Conservation (phyloP, 2,888 invertebrate species). For the Volucella zonaria region DNA sequence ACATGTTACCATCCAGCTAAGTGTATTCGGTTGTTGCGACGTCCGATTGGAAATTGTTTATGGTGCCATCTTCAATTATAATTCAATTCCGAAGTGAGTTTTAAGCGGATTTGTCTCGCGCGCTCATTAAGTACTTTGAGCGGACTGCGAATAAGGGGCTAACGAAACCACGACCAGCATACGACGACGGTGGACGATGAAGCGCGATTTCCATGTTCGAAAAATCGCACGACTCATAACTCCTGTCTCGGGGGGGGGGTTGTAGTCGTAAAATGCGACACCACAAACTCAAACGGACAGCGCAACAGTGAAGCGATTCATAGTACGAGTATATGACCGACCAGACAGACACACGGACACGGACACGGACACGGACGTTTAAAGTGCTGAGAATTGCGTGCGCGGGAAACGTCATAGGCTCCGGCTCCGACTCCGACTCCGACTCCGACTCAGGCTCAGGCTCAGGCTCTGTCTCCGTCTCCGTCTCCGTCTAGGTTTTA, state of each 20-base stretch:
- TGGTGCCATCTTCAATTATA: conserved; percentile 71
- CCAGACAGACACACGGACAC: conserved; percentile 41
- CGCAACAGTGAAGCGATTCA: conserved; percentile 17
- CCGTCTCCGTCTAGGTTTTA: not conserved
- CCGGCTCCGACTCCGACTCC: too few relatives aligned
- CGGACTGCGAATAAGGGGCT: not conserved
- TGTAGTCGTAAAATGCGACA: conserved; percentile 67
- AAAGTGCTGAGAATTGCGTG: conserved; percentile 67
- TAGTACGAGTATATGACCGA: conserved; percentile 20
- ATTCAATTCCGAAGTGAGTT: conserved; percentile 67
- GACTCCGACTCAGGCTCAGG: not conserved
- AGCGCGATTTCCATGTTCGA: conserved; percentile 72
- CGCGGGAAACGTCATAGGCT: conserved; percentile 65
- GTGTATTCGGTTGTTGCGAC: conserved; percentile 69
- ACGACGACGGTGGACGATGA: conserved; percentile 23
- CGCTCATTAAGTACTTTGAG: conserved; percentile 61
- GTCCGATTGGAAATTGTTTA: conserved; percentile 72
- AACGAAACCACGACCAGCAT: not conserved
- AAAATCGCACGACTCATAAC: conserved; percentile 68
- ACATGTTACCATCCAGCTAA: conserved; percentile 50
- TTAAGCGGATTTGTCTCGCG: conserved; percentile 68
- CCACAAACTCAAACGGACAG: conserved; percentile 68
- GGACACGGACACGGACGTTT: conserved; percentile 36
- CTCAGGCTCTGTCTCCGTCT: not conserved
- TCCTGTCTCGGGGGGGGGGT: conserved; percentile 65